These are phyloP conservation scores for Rhinoderma darwinii DNA, from an alignment of 2,113 vertebrate species.

Conservation along the genomic window DNA sequence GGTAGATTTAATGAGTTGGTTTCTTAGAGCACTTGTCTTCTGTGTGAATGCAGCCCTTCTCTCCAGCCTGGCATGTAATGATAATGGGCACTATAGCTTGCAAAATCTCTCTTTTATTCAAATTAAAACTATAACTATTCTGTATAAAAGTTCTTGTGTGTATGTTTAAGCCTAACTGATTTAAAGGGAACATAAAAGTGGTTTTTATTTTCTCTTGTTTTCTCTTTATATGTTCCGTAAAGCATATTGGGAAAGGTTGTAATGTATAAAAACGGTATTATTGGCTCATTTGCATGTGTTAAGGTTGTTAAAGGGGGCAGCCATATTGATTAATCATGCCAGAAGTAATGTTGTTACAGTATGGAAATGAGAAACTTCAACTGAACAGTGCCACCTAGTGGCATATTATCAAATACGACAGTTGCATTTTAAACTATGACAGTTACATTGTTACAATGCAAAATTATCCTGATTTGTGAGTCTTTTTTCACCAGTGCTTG, in stretches of 20 bases:
- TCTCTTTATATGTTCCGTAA: neutral
- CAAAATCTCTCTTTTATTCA: conserved; percentile 93
- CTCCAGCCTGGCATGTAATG: conserved; percentile 83
- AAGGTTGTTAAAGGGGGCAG: neutral
- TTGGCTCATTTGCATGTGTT: neutral
- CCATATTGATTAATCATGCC: conserved; percentile 21
- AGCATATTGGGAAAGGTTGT: neutral
- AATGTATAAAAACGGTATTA: neutral
- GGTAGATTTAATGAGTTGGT: conserved; percentile 97
- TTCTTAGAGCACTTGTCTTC: conserved; percentile 78
- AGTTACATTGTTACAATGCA: neutral
- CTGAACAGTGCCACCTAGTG: conserved; percentile 21
- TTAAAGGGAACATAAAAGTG: conserved; percentile 64
- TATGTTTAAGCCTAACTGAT: conserved; percentile 78
- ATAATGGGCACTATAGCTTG: conserved; percentile 93
- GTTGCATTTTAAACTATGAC: neutral
- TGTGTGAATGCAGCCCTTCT: conserved; percentile 83
- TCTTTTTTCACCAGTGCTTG: neutral
- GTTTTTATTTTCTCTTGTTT: neutral
- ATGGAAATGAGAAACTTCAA: neutral
- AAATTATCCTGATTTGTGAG: neutral
- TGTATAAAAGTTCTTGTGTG: conserved; percentile 83
- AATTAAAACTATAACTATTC: conserved; percentile 92
- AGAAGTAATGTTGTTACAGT: neutral
- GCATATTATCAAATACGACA: neutral